phyloP scores from a whole-genome alignment of 2,888 invertebrate genomes.

The Drosophila meridiana region DNA sequence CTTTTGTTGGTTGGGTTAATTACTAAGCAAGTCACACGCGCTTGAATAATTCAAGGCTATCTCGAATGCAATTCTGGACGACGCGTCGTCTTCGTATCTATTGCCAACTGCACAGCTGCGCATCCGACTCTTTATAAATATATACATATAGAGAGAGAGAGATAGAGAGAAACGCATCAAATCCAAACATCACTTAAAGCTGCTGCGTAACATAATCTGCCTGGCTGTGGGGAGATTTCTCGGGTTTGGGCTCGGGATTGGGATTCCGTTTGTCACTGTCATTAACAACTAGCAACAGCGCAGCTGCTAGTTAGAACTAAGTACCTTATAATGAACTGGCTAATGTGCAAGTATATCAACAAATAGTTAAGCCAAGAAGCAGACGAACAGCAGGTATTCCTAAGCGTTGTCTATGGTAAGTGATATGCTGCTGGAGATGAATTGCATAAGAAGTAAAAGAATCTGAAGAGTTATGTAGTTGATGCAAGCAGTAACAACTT shows the following conservation, averaged over 20 bases:
- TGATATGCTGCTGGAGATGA: constrained; percentile 1
- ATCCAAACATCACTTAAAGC: constrained; percentile 46
- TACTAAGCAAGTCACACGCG: constrained; percentile 82
- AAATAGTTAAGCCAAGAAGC: constrained; percentile 1
- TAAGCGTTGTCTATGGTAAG: constrained; percentile 10
- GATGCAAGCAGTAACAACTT: background rate
- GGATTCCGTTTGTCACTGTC: constrained; percentile 46
- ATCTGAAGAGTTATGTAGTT: background rate
- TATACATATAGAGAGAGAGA: constrained; percentile 5
- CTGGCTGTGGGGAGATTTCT: constrained; percentile 6
- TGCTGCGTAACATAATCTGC: constrained; percentile 48
- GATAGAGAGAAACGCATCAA: constrained; percentile 18
- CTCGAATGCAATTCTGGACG: constrained; percentile 46
- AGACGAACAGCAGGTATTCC: constrained; percentile 4
- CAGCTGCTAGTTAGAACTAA: constrained; percentile 62
- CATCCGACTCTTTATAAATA: constrained; percentile 14
- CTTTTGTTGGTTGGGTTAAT: constrained; percentile 75
- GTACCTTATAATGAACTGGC: constrained; percentile 75
- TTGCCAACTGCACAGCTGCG: constrained; percentile 67
- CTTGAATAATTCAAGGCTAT: constrained; percentile 81
- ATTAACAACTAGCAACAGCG: constrained; percentile 27
- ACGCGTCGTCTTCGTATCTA: constrained; percentile 37
- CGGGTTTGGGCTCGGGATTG: constrained; percentile 16
- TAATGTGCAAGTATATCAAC: constrained; percentile 43
- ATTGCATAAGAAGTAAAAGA: constrained; percentile 1